phyloP scores from a whole-genome alignment of 2,797 vertebrate genomes.

The Neopelma chrysocephalum region DNA sequence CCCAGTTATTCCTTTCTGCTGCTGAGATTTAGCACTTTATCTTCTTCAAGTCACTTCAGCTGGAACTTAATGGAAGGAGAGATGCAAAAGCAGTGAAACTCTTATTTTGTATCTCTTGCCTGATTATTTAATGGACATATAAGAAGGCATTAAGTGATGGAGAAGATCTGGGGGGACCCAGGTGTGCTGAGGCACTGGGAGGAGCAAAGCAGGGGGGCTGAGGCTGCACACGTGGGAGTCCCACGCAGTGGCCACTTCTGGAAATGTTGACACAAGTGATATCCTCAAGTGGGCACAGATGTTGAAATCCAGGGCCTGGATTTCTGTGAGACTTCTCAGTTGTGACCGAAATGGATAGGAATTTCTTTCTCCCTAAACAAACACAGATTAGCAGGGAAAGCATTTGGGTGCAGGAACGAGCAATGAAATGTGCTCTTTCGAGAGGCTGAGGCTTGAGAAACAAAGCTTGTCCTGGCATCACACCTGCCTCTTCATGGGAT shows the following conservation, averaged over 20 bases:
- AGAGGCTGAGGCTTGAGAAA: not conserved
- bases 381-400: conserved; percentile 25
- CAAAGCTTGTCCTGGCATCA: not conserved
- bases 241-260: not conserved
- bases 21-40: not conserved
- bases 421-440: not conserved
- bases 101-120: not conserved
- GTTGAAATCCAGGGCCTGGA: not conserved
- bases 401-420: not conserved
- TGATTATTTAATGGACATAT: not conserved
- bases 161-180: not conserved
- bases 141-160: not conserved
- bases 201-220: not conserved
- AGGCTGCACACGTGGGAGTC: not conserved
- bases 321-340: not conserved
- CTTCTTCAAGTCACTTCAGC: not conserved
- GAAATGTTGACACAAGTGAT: not conserved
- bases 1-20: not conserved
- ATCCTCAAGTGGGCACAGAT: conserved; percentile 3
- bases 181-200: not conserved
- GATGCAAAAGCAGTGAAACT: not conserved
- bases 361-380: conserved; percentile 29
- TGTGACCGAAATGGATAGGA: conserved; percentile 18
- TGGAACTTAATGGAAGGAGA: not conserved
- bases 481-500: not conserved